These are phyloP conservation scores for Cremastinae sp. DNA, from an alignment of 2,888 invertebrate species.

Conservation along the genomic window DNA sequence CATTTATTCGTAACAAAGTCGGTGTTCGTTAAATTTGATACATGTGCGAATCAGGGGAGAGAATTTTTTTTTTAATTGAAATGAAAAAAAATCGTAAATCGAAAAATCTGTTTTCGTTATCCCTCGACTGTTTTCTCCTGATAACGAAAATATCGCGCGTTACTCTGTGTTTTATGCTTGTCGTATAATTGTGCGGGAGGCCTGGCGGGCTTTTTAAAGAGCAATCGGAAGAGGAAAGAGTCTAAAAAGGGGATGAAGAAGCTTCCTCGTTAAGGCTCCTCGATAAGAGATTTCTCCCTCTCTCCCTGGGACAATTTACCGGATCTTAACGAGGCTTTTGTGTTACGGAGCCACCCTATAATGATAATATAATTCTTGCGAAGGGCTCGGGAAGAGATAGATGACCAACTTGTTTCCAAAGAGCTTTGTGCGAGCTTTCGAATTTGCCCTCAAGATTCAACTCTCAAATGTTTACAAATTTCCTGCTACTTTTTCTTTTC, in stretches of 20 bases:
- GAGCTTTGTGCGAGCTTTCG: conserved; percentile 43
- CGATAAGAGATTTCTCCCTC: conserved; percentile 54
- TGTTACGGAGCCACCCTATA: conserved; percentile 44
- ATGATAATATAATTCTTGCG: conserved; percentile 54
- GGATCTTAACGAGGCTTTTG: conserved; percentile 55
- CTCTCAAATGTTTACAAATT: too few species aligned
- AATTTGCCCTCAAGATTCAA: conserved; percentile 45
- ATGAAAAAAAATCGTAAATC: too few species aligned
- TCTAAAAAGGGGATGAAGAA: conserved; percentile 19
- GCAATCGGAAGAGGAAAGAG: conserved; percentile 50
- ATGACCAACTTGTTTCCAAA: conserved; percentile 40
- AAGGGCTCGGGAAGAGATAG: conserved; percentile 49
- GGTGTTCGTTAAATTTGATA: too few species aligned
- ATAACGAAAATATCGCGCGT: conserved; percentile 44
- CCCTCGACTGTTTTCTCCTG: conserved; percentile 36
- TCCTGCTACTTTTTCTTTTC: too few species aligned
- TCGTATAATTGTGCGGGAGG: conserved; percentile 15
- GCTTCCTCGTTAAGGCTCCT: conserved; percentile 46
- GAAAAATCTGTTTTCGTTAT: conserved; percentile 42
- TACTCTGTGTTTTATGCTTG: conserved; percentile 28
- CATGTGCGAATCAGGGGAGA: too few species aligned
- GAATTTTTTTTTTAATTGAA: too few species aligned
- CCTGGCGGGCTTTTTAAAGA: conserved; percentile 39
- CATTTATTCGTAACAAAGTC: too few species aligned
- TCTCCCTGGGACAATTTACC: conserved; percentile 19